phyloP scores from a whole-genome alignment of 2,797 vertebrate genomes.

The Botia almorhae region DNA sequence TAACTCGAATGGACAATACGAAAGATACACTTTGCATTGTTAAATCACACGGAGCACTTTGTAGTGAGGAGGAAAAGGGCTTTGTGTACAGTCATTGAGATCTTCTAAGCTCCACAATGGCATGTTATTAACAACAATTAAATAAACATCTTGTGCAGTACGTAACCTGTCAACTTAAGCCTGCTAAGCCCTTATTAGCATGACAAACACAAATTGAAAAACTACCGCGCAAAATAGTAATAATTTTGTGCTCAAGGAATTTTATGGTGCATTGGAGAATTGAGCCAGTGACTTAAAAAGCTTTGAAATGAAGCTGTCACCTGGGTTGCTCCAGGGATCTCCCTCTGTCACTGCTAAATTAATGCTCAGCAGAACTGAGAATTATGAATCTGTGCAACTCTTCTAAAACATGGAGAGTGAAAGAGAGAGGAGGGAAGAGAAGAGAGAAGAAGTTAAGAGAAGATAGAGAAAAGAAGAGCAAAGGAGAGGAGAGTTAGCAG shows the following conservation, averaged over 20 bases:
- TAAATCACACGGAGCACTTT: neutral
- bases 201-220: conserved; percentile 52
- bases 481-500: conserved; percentile 7
- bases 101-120: neutral
- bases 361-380: conserved; percentile 66
- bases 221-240: conserved; percentile 44
- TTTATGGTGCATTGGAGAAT: conserved; percentile 64
- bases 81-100: neutral
- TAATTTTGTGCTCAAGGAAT: conserved; percentile 64
- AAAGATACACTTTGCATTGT: no score
- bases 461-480: neutral
- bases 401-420: conserved; percentile 54
- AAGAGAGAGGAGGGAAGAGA: neutral
- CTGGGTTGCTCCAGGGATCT: conserved; percentile 53
- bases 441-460: neutral
- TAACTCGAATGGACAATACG: no score
- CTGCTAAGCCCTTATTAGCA: conserved; percentile 50
- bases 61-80: neutral
- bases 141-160: conserved; percentile 38
- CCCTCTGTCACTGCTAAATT: conserved; percentile 60
- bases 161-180: conserved; percentile 55
- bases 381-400: conserved; percentile 59
- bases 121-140: conserved; percentile 34
- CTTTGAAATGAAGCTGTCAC: conserved; percentile 62
- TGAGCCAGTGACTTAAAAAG: conserved; percentile 58